Percentiles rank a stretch among this genome's conserved stretches.
Conservation (phyloP, 2,888 invertebrate species). For the Idaea biselata region DNA sequence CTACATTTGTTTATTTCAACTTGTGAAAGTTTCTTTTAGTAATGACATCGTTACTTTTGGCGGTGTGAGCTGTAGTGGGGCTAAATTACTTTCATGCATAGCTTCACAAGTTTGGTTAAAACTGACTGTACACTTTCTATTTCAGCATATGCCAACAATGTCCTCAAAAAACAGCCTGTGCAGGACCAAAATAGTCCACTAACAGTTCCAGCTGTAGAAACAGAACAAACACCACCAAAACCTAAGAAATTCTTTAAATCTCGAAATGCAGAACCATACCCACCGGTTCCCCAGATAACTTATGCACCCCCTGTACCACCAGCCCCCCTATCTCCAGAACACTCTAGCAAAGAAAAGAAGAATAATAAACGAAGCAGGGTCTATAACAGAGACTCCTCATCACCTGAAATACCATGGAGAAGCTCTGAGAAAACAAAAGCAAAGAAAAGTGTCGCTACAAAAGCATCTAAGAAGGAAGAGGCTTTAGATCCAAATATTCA, state of each 20-base stretch:
- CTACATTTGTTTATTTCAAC: not conserved
- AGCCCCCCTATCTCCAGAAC: constrained; percentile 71
- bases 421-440: constrained; percentile 67
- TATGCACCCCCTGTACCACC: constrained; percentile 74
- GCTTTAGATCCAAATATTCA: constrained; percentile 58
- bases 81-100: not conserved
- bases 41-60: constrained; percentile 16
- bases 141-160: constrained; percentile 70
- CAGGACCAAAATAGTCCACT: constrained; percentile 79
- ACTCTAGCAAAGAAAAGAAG: constrained; percentile 68
- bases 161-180: constrained; percentile 69
- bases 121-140: constrained; percentile 19
- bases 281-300: constrained; percentile 75
- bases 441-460: constrained; percentile 66
- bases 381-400: constrained; percentile 71
- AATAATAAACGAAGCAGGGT: constrained; percentile 56
- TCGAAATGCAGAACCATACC: constrained; percentile 84
- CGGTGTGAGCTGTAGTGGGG: not conserved
- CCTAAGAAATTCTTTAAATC: constrained; percentile 96
- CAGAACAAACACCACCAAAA: constrained; percentile 82
- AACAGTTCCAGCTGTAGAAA: constrained; percentile 76
- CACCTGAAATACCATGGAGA: constrained; percentile 70
- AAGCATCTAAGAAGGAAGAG: constrained; percentile 73
- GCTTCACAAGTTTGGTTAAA: constrained; percentile 4
- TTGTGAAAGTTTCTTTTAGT: constrained; percentile 37